These are phyloP conservation scores for Ypsolopha scabrella DNA, from an alignment of 2,888 invertebrate species.

Conservation along the genomic window DNA sequence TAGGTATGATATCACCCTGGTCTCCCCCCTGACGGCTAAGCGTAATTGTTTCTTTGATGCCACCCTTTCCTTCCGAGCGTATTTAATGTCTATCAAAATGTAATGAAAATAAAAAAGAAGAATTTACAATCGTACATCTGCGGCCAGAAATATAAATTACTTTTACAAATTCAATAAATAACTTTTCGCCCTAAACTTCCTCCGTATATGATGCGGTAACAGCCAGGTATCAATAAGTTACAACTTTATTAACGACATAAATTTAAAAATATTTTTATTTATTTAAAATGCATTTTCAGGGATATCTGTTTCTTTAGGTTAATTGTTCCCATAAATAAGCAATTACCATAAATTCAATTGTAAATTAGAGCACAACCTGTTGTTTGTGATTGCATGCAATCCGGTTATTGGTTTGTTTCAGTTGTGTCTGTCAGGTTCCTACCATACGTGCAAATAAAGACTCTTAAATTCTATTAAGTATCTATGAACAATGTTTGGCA, in stretches of 20 bases:
- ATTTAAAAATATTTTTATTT: not conserved
- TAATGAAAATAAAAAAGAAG: not conserved
- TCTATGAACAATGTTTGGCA: too few species aligned
- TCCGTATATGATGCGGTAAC: too few species aligned
- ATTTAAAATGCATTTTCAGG: not conserved
- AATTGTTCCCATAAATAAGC: not conserved
- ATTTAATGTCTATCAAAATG: not conserved
- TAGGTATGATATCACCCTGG: not conserved
- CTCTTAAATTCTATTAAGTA: not conserved
- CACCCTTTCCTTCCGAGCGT: not conserved
- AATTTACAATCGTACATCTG: not conserved
- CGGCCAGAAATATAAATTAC: not conserved
- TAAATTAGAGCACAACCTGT: not conserved
- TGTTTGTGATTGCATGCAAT: not conserved
- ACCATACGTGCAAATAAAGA: not conserved
- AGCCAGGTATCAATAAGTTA: too few species aligned
- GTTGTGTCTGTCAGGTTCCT: not conserved
- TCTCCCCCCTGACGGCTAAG: not conserved
- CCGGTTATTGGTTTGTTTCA: not conserved
- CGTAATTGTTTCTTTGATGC: conserved; percentile 1
- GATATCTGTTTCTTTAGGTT: not conserved
- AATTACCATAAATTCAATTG: not conserved
- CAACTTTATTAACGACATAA: too few species aligned
- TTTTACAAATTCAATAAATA: not conserved
- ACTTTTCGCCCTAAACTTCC: too few species aligned